Evolutionary conservation across 2,888 invertebrate species (phyloP), one percentile per base, ranked within the genome.

Genomic region (Rotaria magnacalcarata): DNA sequence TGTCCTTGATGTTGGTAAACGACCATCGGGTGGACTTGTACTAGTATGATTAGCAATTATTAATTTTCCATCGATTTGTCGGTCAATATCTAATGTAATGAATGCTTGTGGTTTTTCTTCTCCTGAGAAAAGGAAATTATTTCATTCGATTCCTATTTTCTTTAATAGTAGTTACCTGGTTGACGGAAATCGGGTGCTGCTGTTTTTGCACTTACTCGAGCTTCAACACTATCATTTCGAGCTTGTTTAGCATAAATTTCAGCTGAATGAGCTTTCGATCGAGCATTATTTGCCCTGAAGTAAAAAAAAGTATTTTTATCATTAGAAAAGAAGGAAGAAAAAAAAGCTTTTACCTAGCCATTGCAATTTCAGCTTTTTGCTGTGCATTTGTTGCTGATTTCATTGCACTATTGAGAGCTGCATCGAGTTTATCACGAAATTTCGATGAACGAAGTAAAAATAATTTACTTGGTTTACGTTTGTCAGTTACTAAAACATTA

Each of bases 101-200:
- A 19, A 80, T 24, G 47, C 0, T 80, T 43, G 80, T 47, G 47
- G 43, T 80, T 80, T 80, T 41, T 80, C 80, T 80, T 80, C 80
- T 10, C 80, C 80, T 80, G 16, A 47, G 47, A 41, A 43, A 24
- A 2, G 47, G 47, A 80, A 11, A 27, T 21, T 27, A 14, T 27
- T 0, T 27, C 5, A 10, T 27, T 27, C 5, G 16, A 27, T 14
- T n/a, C 16, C 0, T 5, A 11, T 52, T 14, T 52, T 52, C 3
- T 5, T 10, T 47, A 4, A 43, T 41, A 21, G 21, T 19, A 74
- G 21, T 87, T 89, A 90, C 91, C 91, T 89, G 90, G 90, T 90
- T 96, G 96, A 91, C 95, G 95, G 92, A 98, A 98, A 91, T 97
- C 97, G 84, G 99, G 97, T 80, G 98, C 98, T 91, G 96, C 97